Conservation (phyloP, 53 echinoderm and acorn worm species). For the Paelopatides confundens region DNA sequence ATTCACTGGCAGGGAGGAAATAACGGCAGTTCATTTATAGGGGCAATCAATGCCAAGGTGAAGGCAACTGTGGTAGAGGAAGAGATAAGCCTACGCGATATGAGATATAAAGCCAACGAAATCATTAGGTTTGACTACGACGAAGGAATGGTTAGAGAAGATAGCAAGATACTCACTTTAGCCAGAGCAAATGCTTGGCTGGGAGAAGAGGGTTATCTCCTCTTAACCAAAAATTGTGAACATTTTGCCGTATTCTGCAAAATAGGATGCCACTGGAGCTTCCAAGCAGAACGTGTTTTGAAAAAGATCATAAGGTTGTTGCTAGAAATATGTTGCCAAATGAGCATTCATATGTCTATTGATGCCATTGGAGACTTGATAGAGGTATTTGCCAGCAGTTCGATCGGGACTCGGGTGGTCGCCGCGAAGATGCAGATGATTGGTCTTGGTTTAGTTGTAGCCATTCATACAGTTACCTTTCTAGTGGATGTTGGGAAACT, state of each 20-base stretch:
- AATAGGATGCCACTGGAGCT: background rate
- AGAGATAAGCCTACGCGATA: background rate
- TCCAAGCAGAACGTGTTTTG: background rate
- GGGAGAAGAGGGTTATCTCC: background rate
- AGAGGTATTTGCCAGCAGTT: background rate
- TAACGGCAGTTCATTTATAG: background rate
- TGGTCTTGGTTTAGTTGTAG: background rate
- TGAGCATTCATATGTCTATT: background rate
- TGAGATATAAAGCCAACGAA: background rate
- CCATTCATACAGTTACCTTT: background rate
- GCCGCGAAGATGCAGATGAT: background rate
- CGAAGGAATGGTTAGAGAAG: background rate
- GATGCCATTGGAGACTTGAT: background rate
- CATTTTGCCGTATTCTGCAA: background rate
- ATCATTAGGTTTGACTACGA: background rate
- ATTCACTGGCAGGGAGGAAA: background rate
- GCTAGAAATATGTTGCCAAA: background rate
- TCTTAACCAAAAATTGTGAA: background rate
- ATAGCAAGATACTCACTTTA: background rate
- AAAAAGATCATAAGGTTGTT: background rate
- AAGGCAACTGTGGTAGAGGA: background rate
- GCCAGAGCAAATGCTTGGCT: conserved; percentile 6
- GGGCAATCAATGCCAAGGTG: background rate
- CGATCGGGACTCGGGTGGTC: background rate
- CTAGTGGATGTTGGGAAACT: background rate